Percentiles rank a stretch among this genome's conserved stretches.
Evolutionary conservation across 2,113 vertebrate genomes (phyloP).

Genomic region (Cygnus buccinator): DNA sequence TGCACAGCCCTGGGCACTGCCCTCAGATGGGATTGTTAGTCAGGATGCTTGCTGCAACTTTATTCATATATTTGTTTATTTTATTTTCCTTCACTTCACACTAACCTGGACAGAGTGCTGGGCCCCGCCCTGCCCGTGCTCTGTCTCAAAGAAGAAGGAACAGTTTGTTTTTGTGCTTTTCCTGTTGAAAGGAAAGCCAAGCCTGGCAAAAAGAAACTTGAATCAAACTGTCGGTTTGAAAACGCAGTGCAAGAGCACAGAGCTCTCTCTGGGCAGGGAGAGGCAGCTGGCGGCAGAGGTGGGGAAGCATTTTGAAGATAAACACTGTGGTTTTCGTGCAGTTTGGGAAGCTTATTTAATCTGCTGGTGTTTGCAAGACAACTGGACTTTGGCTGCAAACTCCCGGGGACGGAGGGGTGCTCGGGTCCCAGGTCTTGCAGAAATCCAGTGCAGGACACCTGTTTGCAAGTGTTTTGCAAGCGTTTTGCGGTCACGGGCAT

Average conservation of each 20-base stretch:
- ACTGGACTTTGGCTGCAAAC: slow-evolving; percentile 5
- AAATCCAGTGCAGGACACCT: not conserved
- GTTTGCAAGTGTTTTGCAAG: not conserved
- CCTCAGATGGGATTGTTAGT: not conserved
- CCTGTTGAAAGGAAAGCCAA: not conserved
- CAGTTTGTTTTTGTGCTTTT: slow-evolving; percentile 4
- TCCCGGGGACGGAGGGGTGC: not conserved
- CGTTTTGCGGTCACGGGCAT: not conserved
- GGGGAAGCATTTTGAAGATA: slow-evolving; percentile 3
- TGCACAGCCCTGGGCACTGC: not conserved
- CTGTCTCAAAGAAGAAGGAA: slow-evolving; percentile 3
- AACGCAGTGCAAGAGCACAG: not conserved
- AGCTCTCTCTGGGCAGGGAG: not conserved
- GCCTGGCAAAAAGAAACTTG: slow-evolving; percentile 13
- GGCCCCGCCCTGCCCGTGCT: not conserved
- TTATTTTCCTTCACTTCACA: not conserved
- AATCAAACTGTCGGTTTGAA: not conserved
- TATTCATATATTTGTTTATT: not conserved
- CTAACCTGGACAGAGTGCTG: not conserved
- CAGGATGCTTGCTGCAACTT: not conserved
- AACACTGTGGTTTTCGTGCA: not conserved
- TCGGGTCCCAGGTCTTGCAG: not conserved
- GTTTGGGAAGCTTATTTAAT: not conserved
- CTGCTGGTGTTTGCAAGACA: not conserved
- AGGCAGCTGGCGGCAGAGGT: not conserved